Evolutionary conservation across 1,140 invertebrate genomes (phyloP).

Genomic region (Pteromalus puparum): DNA sequence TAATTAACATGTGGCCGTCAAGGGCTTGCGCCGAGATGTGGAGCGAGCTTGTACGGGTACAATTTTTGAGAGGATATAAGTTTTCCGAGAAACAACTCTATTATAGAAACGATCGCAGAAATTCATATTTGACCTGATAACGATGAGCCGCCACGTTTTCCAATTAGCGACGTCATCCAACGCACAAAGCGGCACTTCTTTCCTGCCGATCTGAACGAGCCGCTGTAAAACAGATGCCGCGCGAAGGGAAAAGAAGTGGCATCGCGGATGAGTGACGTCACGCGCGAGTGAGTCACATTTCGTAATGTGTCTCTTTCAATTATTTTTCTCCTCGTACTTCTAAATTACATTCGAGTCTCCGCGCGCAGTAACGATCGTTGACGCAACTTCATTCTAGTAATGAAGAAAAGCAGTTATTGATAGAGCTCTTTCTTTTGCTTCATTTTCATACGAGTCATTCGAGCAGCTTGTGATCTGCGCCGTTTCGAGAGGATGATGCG

Average conservation of each 20-base stretch:
- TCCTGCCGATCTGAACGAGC: neutral
- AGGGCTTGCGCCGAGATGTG: neutral
- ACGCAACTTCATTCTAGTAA: conserved; percentile 16
- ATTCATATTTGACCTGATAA: no score
- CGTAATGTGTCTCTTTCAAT: conserved; percentile 25
- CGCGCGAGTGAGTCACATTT: conserved; percentile 13
- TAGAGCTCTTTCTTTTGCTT: conserved; percentile 26
- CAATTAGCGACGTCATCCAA: no score
- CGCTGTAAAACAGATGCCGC: conserved; percentile 27
- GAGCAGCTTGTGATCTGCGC: neutral
- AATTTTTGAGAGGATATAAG: neutral
- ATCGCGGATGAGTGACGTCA: conserved; percentile 4
- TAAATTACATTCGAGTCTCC: conserved; percentile 14
- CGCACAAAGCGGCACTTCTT: conserved; percentile 24
- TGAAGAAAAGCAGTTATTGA: conserved; percentile 29
- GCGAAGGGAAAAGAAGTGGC: conserved; percentile 25
- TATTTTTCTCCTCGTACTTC: conserved; percentile 18
- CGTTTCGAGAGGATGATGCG: neutral
- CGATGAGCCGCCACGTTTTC: no score
- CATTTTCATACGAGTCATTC: conserved; percentile 22
- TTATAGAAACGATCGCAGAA: no score
- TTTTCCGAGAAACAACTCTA: neutral
- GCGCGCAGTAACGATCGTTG: conserved; percentile 4
- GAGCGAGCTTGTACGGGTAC: neutral
- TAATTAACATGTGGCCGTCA: conserved; percentile 61